phyloP scores from a whole-genome alignment of 1,140 invertebrate species.

The Ceratina calcarata region DNA sequence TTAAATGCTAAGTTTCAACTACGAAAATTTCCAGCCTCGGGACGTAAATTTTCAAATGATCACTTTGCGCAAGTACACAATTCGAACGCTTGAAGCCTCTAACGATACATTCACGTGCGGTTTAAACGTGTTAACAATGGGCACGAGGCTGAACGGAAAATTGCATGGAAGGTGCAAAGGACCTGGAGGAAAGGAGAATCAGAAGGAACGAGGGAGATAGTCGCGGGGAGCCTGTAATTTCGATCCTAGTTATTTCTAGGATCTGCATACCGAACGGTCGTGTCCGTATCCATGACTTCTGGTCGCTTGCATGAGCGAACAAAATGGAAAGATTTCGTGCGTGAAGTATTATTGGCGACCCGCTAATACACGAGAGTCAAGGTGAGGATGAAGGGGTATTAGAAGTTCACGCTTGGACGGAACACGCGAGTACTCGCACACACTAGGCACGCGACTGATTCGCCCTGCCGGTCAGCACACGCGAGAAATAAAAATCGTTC shows the following conservation, averaged over 20 bases:
- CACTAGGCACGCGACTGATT: constrained; percentile 70
- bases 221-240: constrained; percentile 16
- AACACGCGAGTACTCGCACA: constrained; percentile 72
- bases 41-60: too few species aligned
- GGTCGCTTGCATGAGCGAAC: constrained; percentile 60
- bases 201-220: not conserved
- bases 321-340: constrained; percentile 68
- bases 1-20: too few species aligned
- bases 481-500: constrained; percentile 59
- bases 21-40: too few species aligned
- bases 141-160: constrained; percentile 8
- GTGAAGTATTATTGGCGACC: constrained; percentile 66
- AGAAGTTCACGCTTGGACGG: constrained; percentile 69
- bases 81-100: too few species aligned
- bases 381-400: constrained; percentile 71
- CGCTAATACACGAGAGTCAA: constrained; percentile 66
- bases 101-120: too few species aligned
- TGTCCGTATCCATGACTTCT: constrained; percentile 57
- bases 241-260: constrained; percentile 36
- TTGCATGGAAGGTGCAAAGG: not conserved
- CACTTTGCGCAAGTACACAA: too few species aligned
- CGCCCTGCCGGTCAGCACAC: constrained; percentile 47
- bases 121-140: constrained; percentile 17
- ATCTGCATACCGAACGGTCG: constrained; percentile 49
- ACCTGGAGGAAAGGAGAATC: not conserved